Evolutionary conservation across 1,140 invertebrate species (phyloP), one percentile per base, ranked within the genome.

Genomic region (Ceratoteleas bidentatus): DNA sequence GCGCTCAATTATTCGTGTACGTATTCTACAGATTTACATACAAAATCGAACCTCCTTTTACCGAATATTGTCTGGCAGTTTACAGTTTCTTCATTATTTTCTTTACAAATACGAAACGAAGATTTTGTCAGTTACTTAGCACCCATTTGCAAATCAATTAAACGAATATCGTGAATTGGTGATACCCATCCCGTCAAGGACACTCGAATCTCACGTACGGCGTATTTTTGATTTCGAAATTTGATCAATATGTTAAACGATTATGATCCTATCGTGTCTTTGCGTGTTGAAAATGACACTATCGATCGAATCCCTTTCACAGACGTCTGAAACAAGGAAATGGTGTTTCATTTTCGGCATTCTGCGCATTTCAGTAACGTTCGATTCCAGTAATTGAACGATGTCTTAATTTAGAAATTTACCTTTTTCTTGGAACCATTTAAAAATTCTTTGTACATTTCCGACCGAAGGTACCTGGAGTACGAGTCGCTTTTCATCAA

Each of bases 401-500:
- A n/a, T n/a, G n/a, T n/a, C n/a, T n/a, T n/a, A n/a, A n/a, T n/a
- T n/a, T n/a, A n/a, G n/a, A 11, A 43, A 3, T 7, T 64, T 72
- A 79, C 96, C 95, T 98, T 98, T 93, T 99, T 99, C 89, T 98
- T 98, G 52, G 97, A 97, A 82, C 97, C 97, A 91, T 96, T 98
- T 56, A 99, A 93, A 90, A 96, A 98, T 85, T 99, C 98, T 94
- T 99, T 99, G 92, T 99, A 99, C 96, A 99, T 98, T 86, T 99
- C 99, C 2, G 99, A 99, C 56, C 99, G 95, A 62, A 99, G 93
- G 90, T 99, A 99, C 78, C 99, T 94, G 45, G 97, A 98, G 88
- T 99, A 99, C 85, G 97, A 98, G 91, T 99, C 99, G 85, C 97
- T 98, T 89, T 99, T 99, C 99, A 99, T 99, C 69, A 99, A 92